phyloP scores from a whole-genome alignment of 2,797 vertebrate genomes.

The Sebastes iracundus region DNA sequence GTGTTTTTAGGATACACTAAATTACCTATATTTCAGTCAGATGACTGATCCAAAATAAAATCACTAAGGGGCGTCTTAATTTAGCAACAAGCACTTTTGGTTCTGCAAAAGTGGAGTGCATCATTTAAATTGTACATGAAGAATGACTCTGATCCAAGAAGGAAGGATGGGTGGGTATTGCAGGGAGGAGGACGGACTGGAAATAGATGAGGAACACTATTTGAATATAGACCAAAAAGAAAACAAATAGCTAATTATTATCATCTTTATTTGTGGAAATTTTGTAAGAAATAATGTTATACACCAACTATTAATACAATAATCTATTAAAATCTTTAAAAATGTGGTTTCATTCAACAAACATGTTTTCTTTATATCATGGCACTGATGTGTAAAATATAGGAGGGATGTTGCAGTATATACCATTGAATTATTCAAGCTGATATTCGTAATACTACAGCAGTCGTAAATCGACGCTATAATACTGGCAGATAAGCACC shows the following conservation, averaged over 20 bases:
- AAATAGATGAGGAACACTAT: conserved; percentile 20
- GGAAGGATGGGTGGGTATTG: background rate
- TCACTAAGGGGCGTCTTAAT: conserved; percentile 18
- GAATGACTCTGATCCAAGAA: conserved; percentile 24
- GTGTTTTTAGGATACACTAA: no score
- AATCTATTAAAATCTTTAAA: background rate
- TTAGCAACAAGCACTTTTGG: conserved; percentile 30
- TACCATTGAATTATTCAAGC: background rate
- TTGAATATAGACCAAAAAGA: conserved; percentile 14
- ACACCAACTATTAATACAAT: conserved; percentile 1
- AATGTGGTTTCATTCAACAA: background rate
- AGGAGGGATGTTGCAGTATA: background rate
- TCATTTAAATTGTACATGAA: conserved; percentile 50
- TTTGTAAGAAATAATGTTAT: background rate
- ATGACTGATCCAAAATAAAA: conserved; percentile 18
- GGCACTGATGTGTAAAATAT: background rate
- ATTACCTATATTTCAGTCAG: no score
- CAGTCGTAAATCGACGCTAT: background rate
- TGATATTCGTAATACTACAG: background rate
- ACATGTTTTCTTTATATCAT: background rate
- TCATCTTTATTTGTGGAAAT: conserved; percentile 49
- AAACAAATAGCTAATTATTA: conserved; percentile 7
- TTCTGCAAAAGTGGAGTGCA: conserved; percentile 39
- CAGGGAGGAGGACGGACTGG: conserved; percentile 4
- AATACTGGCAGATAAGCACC: background rate